Evolutionary conservation across 35 echinoderm and acorn worm genomes (phyloP).

Genomic region (Patiria miniata): DNA sequence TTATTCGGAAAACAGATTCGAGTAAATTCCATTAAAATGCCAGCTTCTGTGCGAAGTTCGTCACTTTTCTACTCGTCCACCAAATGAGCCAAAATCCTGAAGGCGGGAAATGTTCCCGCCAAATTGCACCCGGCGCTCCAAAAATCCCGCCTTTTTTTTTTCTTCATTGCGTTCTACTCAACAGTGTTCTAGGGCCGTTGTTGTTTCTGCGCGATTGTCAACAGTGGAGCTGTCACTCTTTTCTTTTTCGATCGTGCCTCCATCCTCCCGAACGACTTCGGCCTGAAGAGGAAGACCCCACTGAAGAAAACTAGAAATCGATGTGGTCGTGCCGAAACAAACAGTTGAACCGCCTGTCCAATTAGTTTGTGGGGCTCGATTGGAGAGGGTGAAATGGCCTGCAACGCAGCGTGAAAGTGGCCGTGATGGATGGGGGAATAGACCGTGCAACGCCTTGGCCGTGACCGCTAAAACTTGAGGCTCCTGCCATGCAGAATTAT

Average conservation of each 20-base stretch:
- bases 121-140: neutral
- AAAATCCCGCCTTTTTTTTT: neutral
- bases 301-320: no score
- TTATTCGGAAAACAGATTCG: no score
- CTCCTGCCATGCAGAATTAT: neutral
- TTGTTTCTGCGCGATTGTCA: slow-evolving; percentile 1
- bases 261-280: no score
- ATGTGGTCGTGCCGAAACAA: no score
- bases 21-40: no score
- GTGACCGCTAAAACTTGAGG: neutral
- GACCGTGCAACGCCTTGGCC: neutral
- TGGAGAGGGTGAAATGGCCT: neutral
- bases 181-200: neutral
- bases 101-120: neutral
- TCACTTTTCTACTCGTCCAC: no score
- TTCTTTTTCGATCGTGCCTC: neutral
- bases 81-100: no score
- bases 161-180: no score
- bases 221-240: neutral
- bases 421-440: neutral
- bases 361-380: no score
- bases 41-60: no score
- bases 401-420: neutral
- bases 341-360: no score
- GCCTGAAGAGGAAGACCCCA: no score